phyloP scores from a whole-genome alignment of 2,113 vertebrate genomes.

The Corythaeola cristata region DNA sequence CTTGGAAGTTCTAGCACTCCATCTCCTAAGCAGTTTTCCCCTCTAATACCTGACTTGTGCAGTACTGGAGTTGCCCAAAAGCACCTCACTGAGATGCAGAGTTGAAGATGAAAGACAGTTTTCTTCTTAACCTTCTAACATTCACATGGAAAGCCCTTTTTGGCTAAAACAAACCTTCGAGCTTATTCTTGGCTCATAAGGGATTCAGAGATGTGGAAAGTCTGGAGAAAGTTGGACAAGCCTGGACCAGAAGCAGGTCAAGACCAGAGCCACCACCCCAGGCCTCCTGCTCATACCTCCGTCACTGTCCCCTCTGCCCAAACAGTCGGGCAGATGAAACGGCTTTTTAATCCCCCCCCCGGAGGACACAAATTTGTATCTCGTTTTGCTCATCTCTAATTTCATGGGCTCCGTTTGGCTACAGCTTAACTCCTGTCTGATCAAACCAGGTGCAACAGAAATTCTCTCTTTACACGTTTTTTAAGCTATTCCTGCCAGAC shows the following conservation, averaged over 20 bases:
- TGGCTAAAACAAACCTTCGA: neutral
- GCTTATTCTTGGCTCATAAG: neutral
- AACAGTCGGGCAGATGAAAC: neutral
- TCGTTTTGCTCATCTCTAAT: neutral
- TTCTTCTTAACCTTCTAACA: neutral
- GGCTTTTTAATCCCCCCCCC: neutral
- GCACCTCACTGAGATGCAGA: neutral
- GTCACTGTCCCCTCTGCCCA: neutral
- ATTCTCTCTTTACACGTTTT: neutral
- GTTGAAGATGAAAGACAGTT: neutral
- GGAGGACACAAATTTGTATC: no score
- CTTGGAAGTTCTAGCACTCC: neutral
- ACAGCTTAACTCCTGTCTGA: neutral
- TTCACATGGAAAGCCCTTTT: neutral
- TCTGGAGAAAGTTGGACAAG: neutral
- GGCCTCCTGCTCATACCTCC: neutral
- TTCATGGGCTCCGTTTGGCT: rapidly evolving
- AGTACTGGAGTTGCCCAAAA: neutral
- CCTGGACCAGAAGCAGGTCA: neutral
- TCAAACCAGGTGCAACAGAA: neutral
- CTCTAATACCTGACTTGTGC: neutral
- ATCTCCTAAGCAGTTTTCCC: neutral
- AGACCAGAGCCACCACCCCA: neutral
- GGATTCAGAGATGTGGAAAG: neutral
- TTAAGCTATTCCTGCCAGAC: neutral